Conservation (phyloP, 2,797 vertebrate species). For the Margarornis squamiger region DNA sequence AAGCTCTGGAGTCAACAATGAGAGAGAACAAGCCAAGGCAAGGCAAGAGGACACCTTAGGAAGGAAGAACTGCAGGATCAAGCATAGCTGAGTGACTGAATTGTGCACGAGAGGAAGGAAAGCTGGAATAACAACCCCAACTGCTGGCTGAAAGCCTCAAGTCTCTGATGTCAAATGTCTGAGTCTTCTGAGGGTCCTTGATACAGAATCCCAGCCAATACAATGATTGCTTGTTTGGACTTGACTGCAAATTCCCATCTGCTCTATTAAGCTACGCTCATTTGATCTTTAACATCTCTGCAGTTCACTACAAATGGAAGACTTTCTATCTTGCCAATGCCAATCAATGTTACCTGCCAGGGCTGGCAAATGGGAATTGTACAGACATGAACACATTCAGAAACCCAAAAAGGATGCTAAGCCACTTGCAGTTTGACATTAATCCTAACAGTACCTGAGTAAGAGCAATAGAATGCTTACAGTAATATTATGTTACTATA, state of each 20-base stretch:
- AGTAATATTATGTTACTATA: background rate
- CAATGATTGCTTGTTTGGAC: background rate
- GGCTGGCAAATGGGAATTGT: background rate
- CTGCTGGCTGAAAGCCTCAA: background rate
- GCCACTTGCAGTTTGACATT: background rate
- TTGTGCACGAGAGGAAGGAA: fast-evolving
- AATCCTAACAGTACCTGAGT: background rate
- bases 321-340: background rate
- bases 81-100: background rate
- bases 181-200: background rate
- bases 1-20: background rate
- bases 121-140: background rate
- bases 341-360: fast-evolving
- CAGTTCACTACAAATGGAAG: background rate
- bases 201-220: background rate
- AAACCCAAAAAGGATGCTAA: background rate
- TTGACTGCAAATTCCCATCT: background rate
- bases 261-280: background rate
- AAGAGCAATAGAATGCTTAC: background rate
- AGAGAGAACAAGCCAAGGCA: background rate
- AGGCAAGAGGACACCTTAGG: background rate
- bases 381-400: background rate
- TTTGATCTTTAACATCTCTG: background rate
- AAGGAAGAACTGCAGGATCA: background rate
- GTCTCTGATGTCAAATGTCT: background rate